These are phyloP conservation scores for Nomada flava DNA, from an alignment of 2,888 invertebrate genomes.

Conservation along the genomic window DNA sequence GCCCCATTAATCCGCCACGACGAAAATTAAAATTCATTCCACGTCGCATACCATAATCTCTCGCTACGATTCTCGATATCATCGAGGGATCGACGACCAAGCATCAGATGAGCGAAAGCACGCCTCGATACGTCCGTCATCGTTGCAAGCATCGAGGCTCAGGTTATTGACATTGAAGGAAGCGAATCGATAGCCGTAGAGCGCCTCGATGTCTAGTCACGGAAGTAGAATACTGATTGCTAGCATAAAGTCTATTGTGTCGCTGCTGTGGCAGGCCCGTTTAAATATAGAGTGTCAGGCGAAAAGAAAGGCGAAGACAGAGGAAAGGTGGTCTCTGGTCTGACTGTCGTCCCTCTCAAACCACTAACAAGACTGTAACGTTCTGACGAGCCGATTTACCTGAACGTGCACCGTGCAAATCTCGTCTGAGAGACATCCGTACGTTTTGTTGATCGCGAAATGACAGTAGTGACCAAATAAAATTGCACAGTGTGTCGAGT, in stretches of 20 bases:
- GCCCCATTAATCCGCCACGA: too few species aligned
- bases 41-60: background rate
- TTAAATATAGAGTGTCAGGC: conserved; percentile 71
- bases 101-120: background rate
- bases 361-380: background rate
- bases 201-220: conserved; percentile 70
- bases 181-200: conserved; percentile 71
- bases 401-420: too few species aligned
- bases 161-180: conserved; percentile 72
- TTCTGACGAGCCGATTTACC: too few species aligned
- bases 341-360: background rate
- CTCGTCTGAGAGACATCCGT: too few species aligned
- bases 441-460: too few species aligned
- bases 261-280: conserved; percentile 54
- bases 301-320: background rate
- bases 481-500: too few species aligned
- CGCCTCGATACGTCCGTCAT: conserved; percentile 16
- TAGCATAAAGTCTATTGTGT: conserved; percentile 72
- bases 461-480: too few species aligned
- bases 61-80: background rate
- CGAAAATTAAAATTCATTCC: background rate
- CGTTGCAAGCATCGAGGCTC: conserved; percentile 6
- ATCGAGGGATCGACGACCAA: conserved; percentile 18
- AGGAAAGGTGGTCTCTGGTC: conserved; percentile 7
- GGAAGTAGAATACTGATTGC: conserved; percentile 75